Evolutionary conservation across 2,113 vertebrate species (phyloP).

Genomic region (Scophthalmus maximus): DNA sequence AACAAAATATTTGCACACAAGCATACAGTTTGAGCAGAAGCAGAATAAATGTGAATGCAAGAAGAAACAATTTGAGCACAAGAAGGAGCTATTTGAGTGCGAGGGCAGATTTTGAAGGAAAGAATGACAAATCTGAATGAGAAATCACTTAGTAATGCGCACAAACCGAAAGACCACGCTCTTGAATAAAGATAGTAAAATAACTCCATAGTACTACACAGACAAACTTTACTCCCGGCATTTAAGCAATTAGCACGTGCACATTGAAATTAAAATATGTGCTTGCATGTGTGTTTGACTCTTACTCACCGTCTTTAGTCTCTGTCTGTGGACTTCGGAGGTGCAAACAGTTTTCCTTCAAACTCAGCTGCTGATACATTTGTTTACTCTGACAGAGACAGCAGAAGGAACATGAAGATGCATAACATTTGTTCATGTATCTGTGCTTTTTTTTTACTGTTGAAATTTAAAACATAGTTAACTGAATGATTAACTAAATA

Average conservation of each 20-base stretch:
- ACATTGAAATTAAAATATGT: constrained; percentile 30
- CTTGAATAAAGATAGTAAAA: too few relatives aligned
- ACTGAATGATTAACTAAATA: neutral
- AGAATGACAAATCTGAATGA: too few relatives aligned
- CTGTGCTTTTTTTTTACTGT: neutral
- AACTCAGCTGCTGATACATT: constrained; percentile 93
- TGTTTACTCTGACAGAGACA: constrained; percentile 88
- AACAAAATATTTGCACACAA: too few relatives aligned
- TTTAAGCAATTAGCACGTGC: constrained; percentile 35
- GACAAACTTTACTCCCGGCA: neutral
- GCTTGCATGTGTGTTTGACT: neutral
- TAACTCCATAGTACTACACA: too few relatives aligned
- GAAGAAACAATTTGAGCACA: too few relatives aligned
- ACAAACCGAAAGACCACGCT: too few relatives aligned
- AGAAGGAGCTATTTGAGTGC: too few relatives aligned
- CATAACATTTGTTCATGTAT: too few relatives aligned
- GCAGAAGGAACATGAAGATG: neutral
- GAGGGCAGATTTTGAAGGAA: too few relatives aligned
- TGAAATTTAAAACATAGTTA: neutral
- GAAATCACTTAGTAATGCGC: too few relatives aligned
- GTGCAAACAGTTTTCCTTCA: constrained; percentile 94
- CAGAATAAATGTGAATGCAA: too few relatives aligned
- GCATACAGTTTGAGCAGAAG: too few relatives aligned
- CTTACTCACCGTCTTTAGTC: constrained; percentile 89
- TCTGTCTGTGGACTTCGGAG: constrained; percentile 86